Evolutionary conservation across 2,113 vertebrate genomes (phyloP).

Genomic region (Bathybates hornii): DNA sequence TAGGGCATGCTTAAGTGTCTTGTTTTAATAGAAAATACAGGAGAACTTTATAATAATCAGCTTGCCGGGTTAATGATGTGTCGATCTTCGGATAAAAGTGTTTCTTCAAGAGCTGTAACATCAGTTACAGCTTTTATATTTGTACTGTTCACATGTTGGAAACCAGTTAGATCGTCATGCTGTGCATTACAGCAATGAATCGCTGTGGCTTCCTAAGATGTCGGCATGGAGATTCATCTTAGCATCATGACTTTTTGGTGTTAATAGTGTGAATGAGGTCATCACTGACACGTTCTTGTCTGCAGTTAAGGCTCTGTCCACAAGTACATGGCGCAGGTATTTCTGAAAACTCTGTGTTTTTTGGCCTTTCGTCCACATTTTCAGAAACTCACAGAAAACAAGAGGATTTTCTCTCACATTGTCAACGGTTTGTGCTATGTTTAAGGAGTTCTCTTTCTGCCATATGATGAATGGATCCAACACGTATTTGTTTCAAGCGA

Average conservation of each 20-base stretch:
- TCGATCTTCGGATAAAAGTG: neutral
- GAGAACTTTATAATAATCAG: neutral
- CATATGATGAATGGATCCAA: neutral
- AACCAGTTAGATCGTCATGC: neutral
- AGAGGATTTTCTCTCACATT: neutral
- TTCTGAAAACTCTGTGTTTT: neutral
- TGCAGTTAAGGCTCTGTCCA: neutral
- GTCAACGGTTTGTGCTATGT: neutral
- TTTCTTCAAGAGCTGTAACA: neutral
- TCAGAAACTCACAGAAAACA: neutral
- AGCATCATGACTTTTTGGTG: neutral
- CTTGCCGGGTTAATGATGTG: neutral
- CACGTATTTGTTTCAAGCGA: neutral
- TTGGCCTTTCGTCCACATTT: neutral
- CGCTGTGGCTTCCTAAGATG: neutral
- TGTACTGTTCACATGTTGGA: neutral
- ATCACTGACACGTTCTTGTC: neutral
- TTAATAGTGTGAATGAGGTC: neutral
- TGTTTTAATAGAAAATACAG: neutral
- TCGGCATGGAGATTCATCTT: neutral
- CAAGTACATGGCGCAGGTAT: accelerated
- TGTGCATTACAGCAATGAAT: neutral
- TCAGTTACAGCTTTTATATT: neutral
- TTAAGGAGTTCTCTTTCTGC: neutral
- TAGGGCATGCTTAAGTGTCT: neutral